Percentiles rank a stretch among this genome's conserved stretches.
Conservation (phyloP, 2,113 vertebrate genomes). For the Stigmatopora argus region DNA sequence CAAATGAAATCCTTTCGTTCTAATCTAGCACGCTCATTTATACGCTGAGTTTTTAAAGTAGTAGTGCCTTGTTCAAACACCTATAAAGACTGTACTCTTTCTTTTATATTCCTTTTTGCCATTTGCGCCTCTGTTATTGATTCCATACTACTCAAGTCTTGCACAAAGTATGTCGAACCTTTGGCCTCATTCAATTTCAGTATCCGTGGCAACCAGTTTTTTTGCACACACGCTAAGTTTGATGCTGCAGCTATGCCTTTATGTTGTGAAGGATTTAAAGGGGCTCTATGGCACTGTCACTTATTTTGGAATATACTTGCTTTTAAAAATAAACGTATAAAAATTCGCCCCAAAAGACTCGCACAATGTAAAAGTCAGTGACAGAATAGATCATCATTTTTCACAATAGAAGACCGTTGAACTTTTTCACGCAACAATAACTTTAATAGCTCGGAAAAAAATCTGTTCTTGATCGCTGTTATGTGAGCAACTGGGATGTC, state of each 20-base stretch:
- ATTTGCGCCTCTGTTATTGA: neutral
- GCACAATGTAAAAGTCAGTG: too few relatives aligned
- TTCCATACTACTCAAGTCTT: constrained; percentile 7
- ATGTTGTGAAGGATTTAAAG: constrained; percentile 10
- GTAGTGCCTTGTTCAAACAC: neutral
- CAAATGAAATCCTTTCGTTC: constrained; percentile 18
- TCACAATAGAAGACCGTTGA: too few relatives aligned
- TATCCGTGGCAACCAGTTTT: neutral
- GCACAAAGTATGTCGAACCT: neutral
- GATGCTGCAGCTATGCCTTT: constrained; percentile 15
- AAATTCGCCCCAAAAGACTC: too few relatives aligned
- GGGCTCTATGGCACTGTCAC: neutral
- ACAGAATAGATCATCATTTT: too few relatives aligned
- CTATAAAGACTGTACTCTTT: constrained; percentile 9
- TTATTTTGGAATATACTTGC: too few relatives aligned
- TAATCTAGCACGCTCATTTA: constrained; percentile 25
- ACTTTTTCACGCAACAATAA: too few relatives aligned
- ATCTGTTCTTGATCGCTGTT: too few relatives aligned
- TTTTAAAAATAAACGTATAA: too few relatives aligned
- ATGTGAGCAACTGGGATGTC: too few relatives aligned
- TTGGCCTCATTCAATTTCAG: constrained; percentile 6
- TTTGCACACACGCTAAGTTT: constrained; percentile 11
- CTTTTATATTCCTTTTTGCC: constrained; percentile 22
- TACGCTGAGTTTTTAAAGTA: constrained; percentile 11
- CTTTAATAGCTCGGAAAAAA: too few relatives aligned